Percentiles rank a stretch among this genome's conserved stretches.
Evolutionary conservation across 64 coral and sea anemone genomes (phyloP).

Genomic region (Dendronephthya gigantea): DNA sequence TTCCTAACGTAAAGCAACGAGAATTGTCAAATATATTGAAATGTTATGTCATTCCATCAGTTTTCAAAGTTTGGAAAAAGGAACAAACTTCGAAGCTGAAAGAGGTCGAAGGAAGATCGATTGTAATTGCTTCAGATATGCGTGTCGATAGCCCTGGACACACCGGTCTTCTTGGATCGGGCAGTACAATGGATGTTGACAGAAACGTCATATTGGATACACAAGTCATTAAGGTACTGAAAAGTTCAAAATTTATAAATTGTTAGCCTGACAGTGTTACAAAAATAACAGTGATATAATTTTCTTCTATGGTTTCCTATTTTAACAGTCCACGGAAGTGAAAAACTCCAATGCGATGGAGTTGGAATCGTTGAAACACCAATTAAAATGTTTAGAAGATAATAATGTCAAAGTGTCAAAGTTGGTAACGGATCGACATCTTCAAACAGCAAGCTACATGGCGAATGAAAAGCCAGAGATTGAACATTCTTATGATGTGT

Average conservation of each 20-base stretch:
- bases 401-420: background rate
- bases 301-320: background rate
- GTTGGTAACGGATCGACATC: background rate
- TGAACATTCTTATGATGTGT: slow-evolving; percentile 19
- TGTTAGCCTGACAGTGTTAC: background rate
- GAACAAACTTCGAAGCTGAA: background rate
- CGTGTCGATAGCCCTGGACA: slow-evolving; percentile 25
- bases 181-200: slow-evolving; percentile 3
- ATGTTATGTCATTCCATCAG: slow-evolving; percentile 15
- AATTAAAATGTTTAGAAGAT: slow-evolving; percentile 7
- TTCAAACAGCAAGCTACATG: background rate
- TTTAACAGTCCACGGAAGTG: slow-evolving; percentile 1
- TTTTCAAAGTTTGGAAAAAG: slow-evolving; percentile 6
- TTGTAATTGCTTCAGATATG: slow-evolving; percentile 23
- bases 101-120: background rate
- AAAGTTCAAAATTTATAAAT: background rate
- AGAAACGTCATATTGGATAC: slow-evolving; percentile 16
- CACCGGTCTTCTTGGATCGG: slow-evolving; percentile 18
- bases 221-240: slow-evolving; percentile 25
- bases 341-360: no score
- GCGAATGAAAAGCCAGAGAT: slow-evolving; percentile 15
- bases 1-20: slow-evolving; percentile 12
- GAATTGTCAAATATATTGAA: slow-evolving; percentile 6
- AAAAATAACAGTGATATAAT: background rate
- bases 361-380: background rate